Evolutionary conservation across 35 echinoderm and acorn worm genomes (phyloP).

Genomic region (Ophioderma brevispina): DNA sequence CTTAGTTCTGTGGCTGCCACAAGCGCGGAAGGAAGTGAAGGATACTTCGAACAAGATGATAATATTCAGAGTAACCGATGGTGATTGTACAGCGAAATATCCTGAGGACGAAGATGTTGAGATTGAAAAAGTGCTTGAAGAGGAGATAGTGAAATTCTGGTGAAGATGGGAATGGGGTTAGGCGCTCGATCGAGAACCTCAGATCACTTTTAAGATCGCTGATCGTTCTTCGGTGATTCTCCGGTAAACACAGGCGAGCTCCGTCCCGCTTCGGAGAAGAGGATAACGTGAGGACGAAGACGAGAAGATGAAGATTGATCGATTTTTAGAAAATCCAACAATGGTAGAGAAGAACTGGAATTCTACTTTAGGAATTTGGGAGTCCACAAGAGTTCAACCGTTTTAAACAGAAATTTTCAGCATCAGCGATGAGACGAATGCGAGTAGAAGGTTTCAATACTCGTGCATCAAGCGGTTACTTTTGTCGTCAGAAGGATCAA

Average conservation of each 20-base stretch:
- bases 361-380: neutral
- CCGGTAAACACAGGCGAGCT: neutral
- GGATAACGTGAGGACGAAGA: constrained; percentile 29
- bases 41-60: no score
- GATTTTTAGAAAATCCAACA: constrained; percentile 73
- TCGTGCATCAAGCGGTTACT: neutral
- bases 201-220: neutral
- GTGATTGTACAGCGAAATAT: no score
- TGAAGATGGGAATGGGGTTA: neutral
- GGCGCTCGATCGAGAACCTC: neutral
- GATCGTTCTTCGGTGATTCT: constrained; percentile 16
- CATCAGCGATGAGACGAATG: constrained; percentile 24
- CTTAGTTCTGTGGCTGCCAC: no score
- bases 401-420: constrained; percentile 44
- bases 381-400: no score
- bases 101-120: no score
- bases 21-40: no score
- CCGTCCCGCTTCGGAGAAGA: neutral
- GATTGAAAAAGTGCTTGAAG: no score
- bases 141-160: no score
- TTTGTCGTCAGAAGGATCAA: constrained; percentile 12
- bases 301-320: constrained; percentile 50
- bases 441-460: constrained; percentile 59
- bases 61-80: no score
- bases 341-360: constrained; percentile 42